These are phyloP conservation scores for Colletes latitarsis DNA, from an alignment of 1,140 invertebrate species.

Conservation along the genomic window DNA sequence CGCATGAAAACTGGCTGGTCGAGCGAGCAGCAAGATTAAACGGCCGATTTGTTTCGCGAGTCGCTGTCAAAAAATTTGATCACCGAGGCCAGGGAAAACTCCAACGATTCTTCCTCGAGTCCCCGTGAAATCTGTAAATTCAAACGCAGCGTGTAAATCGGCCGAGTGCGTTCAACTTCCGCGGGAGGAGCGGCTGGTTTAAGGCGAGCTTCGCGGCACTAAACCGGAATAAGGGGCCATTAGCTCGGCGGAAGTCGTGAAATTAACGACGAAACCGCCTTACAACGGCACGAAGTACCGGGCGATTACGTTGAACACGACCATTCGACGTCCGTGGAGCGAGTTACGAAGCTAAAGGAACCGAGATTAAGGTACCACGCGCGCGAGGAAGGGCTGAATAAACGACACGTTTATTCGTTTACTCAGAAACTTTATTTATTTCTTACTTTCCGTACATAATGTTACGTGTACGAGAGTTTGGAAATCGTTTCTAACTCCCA, in stretches of 20 bases:
- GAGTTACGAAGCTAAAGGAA: not conserved
- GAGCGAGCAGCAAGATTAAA: no score
- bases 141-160: not conserved
- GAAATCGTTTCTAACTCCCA: no score
- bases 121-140: no score
- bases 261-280: conserved; percentile 26
- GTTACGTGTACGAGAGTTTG: no score
- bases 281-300: conserved; percentile 1
- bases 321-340: not conserved
- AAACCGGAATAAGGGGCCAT: not conserved
- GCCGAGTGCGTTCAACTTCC: not conserved
- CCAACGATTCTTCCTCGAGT: no score
- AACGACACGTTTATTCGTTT: no score
- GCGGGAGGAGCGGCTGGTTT: not conserved
- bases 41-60: no score
- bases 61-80: no score
- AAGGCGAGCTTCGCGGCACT: not conserved
- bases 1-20: no score
- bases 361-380: conserved; percentile 14
- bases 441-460: no score
- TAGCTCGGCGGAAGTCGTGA: not conserved
- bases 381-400: not conserved
- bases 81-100: no score
- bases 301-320: conserved; percentile 36
- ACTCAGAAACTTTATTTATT: no score